A percentile compares a stretch with the other conserved stretches of the same genome.
phyloP scores from a whole-genome alignment of 2,113 vertebrate species.

The Zapus hudsonius region DNA sequence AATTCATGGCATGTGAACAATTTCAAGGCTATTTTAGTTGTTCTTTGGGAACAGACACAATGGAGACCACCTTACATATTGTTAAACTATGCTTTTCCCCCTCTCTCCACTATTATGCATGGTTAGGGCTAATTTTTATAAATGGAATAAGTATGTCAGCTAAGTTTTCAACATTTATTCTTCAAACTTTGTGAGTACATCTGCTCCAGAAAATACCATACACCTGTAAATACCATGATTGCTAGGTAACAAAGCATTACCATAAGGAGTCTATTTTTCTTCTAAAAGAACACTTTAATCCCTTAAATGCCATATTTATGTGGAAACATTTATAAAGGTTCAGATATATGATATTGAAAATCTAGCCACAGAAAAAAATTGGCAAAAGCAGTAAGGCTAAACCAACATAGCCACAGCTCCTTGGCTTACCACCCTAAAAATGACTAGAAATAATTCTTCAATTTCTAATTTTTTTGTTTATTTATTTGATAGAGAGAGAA shows the following conservation, averaged over 20 bases:
- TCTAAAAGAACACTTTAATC: slow-evolving; percentile 50
- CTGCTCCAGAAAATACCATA: slow-evolving; percentile 58
- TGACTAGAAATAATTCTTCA: not conserved
- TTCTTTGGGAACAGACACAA: not conserved
- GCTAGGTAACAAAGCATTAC: slow-evolving; percentile 46
- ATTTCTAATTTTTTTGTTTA: too few species aligned
- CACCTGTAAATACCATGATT: slow-evolving; percentile 44
- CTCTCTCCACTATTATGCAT: fast-evolving
- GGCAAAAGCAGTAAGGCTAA: not conserved
- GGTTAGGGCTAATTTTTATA: not conserved
- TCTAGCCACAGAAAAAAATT: not conserved
- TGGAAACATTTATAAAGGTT: not conserved
- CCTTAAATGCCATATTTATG: not conserved
- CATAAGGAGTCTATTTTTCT: slow-evolving; percentile 13
- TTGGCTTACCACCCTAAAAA: not conserved
- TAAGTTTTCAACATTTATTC: slow-evolving; percentile 34
- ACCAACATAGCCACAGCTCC: not conserved
- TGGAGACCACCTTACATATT: not conserved
- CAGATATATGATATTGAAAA: not conserved
- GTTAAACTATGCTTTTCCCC: not conserved
- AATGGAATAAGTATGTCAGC: not conserved
- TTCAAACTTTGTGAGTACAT: slow-evolving; percentile 19
- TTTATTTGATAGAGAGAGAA: too few species aligned
- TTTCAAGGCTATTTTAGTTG: not conserved
- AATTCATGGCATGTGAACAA: not conserved